Evolutionary conservation across 2,113 vertebrate genomes (phyloP), one percentile per base, ranked within the genome.

Genomic region (Spea multiplicata): DNA sequence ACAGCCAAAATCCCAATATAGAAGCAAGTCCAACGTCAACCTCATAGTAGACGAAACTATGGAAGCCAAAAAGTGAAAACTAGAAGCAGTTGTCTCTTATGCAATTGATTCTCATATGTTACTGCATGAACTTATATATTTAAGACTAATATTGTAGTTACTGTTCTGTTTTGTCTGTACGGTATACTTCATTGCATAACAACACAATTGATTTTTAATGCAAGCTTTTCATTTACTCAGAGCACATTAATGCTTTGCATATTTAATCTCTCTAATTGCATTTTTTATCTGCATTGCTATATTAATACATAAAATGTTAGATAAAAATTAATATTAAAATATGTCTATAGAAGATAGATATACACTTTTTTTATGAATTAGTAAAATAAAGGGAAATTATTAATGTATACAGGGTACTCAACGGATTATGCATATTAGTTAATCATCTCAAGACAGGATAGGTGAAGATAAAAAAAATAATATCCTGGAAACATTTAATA

Each of bases 401-500:
- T 80, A 80, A 80, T 80, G 68, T 67, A 80, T 67, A 53, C 61
- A 48, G 77, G 65, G 61, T 66, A 66, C 10, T 66, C 71, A 73
- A 12, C 73, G 45, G 64, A 73, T 80, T 73, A 73, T 10, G 67
- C 52, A 73, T 80, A 73, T 80, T 78, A 78, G 76, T 78, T 80
- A 73, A 67, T 80, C 71, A 66, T 66, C 1, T 46, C 45, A 44
- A 80, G 77, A 67, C n/a, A 67, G 50, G 70, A 73, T 80, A 80
- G 68, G 76, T 78, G 76, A 78, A 73, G 12, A 59, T 30, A 80
- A 57, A 80, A 78, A 76, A 78, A 79, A 30, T 80, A 73, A 80
- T 80, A 73, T 80, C 77, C 77, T 73, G 50, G 70, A 80, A 80
- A 80, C 77, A 80, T 80, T 80, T 80, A 80, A 80, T 80, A 73